Percentiles rank a stretch among this genome's conserved stretches.
These are phyloP conservation scores for Magallana nippona DNA, from an alignment of 2,888 invertebrate species.

Conservation along the genomic window DNA sequence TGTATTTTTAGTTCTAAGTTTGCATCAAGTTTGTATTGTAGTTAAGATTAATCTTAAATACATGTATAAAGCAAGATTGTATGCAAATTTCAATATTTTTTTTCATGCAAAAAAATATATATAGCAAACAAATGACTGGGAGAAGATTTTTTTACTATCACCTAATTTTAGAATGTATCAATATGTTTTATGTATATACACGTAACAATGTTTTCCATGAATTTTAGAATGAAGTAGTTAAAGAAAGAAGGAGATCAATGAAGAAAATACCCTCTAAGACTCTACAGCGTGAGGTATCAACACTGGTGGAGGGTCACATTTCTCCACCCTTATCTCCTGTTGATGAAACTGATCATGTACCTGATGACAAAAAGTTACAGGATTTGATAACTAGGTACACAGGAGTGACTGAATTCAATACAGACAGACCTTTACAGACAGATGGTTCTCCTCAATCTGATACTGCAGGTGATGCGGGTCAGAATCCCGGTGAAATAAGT, in stretches of 20 bases:
- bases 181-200: no score
- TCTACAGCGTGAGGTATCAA: not conserved
- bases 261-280: conserved; percentile 22
- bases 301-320: not conserved
- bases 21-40: no score
- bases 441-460: not conserved
- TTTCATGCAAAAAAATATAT: no score
- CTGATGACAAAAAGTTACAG: not conserved
- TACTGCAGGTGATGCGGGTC: not conserved
- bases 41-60: no score
- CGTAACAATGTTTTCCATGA: not conserved
- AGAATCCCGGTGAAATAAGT: not conserved
- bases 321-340: not conserved
- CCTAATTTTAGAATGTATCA: no score
- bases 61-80: no score
- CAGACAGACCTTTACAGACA: not conserved
- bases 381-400: not conserved
- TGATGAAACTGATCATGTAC: not conserved
- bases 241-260: conserved; percentile 25
- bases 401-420: not conserved
- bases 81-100: no score
- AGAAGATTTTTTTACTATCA: no score
- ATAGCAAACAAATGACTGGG: no score
- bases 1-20: no score
- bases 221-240: conserved; percentile 45